Evolutionary conservation across 2,113 vertebrate species (phyloP).

Genomic region (Lampris incognitus): DNA sequence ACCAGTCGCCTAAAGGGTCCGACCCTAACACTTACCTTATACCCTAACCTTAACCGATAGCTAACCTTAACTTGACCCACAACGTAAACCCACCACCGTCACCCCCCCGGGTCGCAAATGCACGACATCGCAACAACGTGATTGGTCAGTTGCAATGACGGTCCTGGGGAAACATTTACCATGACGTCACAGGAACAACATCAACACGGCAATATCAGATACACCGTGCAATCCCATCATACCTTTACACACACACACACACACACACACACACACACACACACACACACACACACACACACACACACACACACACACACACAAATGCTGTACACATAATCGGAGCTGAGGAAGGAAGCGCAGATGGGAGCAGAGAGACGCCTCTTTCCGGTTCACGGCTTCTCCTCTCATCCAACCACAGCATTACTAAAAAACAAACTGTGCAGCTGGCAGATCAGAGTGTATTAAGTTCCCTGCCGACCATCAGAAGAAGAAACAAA

Average conservation of each 20-base stretch:
- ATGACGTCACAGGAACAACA: neutral
- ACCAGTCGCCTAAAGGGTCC: no score
- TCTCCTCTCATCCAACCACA: constrained; percentile 18
- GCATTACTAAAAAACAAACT: constrained; percentile 7
- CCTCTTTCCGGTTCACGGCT: constrained; percentile 31
- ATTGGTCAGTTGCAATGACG: no score
- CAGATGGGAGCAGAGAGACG: constrained; percentile 6
- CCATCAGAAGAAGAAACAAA: neutral
- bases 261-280: constrained; percentile 1
- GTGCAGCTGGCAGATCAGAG: constrained; percentile 20
- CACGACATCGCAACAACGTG: no score
- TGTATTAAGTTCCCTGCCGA: neutral
- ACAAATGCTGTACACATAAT: neutral
- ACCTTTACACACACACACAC: neutral
- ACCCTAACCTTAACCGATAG: no score
- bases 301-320: neutral
- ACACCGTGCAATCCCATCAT: neutral
- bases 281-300: constrained; percentile 4
- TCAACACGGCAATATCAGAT: neutral
- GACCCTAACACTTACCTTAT: no score
- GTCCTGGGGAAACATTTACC: no score
- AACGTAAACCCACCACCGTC: no score
- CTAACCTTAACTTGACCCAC: no score
- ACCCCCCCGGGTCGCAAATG: no score
- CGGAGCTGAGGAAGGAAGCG: constrained; percentile 24